Evolutionary conservation across 2,888 invertebrate species (phyloP), one percentile per base, ranked within the genome.

Genomic region (Leucophenga maculata): DNA sequence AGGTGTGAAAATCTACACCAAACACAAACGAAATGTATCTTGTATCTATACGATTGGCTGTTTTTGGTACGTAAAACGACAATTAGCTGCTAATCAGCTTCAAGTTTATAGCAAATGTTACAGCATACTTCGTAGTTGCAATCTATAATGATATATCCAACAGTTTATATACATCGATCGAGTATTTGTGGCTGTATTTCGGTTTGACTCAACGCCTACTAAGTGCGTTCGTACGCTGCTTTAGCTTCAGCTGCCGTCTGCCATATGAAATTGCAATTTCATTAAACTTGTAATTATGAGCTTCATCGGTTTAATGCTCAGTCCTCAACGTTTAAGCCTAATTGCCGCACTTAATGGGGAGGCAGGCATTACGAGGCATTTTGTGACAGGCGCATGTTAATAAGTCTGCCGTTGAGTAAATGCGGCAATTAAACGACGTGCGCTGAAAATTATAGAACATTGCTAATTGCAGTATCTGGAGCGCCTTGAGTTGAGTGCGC

Each of bases 391-490:
- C 70, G 57, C 22, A 64, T 74, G 80, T 74, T 82, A 81, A 81
- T 80, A 59, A 4, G 44, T 22, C n/a, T n/a, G 65, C 62, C 50
- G 62, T 44, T 55, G 71, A 67, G 65, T 70, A 75, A 79, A 55
- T 73, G 73, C 71, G 52, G 70, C 71, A 83, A 82, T 80, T 80
- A 80, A 71, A 70, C 55, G 55, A 71, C 64, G 73, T 74, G 72
- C 81, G 80, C 66, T 68, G 74, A 80, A 80, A 80, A 79, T 75
- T 78, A 76, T 73, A 81, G 50, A 16, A 65, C 9, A 26, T 16
- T 65, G 80, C 74, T 80, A 80, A 80, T 82, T 83, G 81, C 75
- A 39, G 39, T 39, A 39, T 39, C 39, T 39, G 39, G 39, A 39
- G 39, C 39, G 39, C 39, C 39, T 39, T 39, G 39, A 32, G 8